These are phyloP conservation scores for Molanna angustata DNA, from an alignment of 2,888 invertebrate species.

Conservation along the genomic window DNA sequence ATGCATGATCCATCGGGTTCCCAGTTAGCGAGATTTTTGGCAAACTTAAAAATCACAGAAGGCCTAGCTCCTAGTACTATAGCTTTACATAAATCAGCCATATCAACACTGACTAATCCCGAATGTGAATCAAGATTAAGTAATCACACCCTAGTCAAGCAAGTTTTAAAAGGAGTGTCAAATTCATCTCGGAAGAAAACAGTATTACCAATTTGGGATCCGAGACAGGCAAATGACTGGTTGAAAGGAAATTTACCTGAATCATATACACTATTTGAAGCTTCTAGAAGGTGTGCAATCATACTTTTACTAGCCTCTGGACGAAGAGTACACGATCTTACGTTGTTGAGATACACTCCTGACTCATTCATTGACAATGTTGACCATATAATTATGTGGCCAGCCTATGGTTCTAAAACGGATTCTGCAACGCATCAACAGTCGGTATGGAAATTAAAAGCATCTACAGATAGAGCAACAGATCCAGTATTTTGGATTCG, in stretches of 20 bases:
- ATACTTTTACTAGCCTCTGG: not conserved
- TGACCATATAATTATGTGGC: constrained; percentile 2
- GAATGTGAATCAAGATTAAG: not conserved
- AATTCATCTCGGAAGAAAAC: constrained; percentile 1
- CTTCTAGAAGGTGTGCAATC: not conserved
- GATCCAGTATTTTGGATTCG: not conserved
- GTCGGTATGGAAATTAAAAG: not conserved
- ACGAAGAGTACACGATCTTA: not conserved
- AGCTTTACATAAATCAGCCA: constrained; percentile 1
- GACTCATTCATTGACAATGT: constrained; percentile 1
- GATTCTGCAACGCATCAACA: not conserved
- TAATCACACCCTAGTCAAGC: not conserved
- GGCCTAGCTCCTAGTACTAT: not conserved
- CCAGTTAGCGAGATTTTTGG: not conserved
- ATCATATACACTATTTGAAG: not conserved
- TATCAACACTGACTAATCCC: not conserved
- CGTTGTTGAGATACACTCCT: not conserved
- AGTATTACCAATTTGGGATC: not conserved
- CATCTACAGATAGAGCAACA: not conserved
- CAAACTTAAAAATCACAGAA: not conserved
- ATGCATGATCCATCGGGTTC: not conserved
- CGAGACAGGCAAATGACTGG: not conserved
- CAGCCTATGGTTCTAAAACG: not conserved
- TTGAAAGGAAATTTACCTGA: not conserved
- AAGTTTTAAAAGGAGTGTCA: not conserved